Base-by-base conservation (phyloP, 2,888 invertebrate species). In the Abrostola triplasia region DNA sequence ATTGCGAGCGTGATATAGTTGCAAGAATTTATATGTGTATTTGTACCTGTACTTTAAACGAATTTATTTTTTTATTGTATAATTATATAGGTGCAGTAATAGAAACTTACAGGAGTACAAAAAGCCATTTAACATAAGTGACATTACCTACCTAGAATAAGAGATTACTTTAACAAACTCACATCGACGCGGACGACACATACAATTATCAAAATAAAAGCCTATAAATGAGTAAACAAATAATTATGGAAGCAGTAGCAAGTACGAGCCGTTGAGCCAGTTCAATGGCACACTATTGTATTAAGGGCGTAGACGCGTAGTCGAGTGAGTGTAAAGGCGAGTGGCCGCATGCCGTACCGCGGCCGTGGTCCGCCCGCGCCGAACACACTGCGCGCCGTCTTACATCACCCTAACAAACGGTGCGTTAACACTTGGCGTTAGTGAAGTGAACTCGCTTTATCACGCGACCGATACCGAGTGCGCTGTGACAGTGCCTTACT, bases 341-440 rank as follows among this genome's bases (percentile, higher is more conserved):
- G 62, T 59, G 73, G 41, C 66, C 76, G 76, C 84, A 83, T 83
- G 85, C 84, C 77, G 61, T 85, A 86, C 85, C 85, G 73, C 78
- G 44, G 36, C n/a, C 35, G 48, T 47, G 35, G 35, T 42, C 53
- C 13, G 35, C 35, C 36, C 5, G 49, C 11, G 11, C 10, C 5
- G 59, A 78, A 76, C 82, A 81, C 77, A 79, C 68, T 54, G 24
- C 62, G 58, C 69, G 35, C 12, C 44, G 9, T 70, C 70, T 83
- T 80, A 79, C 79, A 76, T 77, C 80, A 80, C 67, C 53, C 56
- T 49, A 68, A 63, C 76, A 66, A 71, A 57, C 60, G 59, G 55
- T 66, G 77, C 77, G 71, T 80, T 76, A 59, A 76, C 62, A 67
- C 76, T 70, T 75, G 64, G 60, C 61, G 70, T 70, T 65, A 73